Conservation (phyloP, 2,888 invertebrate genomes). For the Caenorhabditis macrosperma region DNA sequence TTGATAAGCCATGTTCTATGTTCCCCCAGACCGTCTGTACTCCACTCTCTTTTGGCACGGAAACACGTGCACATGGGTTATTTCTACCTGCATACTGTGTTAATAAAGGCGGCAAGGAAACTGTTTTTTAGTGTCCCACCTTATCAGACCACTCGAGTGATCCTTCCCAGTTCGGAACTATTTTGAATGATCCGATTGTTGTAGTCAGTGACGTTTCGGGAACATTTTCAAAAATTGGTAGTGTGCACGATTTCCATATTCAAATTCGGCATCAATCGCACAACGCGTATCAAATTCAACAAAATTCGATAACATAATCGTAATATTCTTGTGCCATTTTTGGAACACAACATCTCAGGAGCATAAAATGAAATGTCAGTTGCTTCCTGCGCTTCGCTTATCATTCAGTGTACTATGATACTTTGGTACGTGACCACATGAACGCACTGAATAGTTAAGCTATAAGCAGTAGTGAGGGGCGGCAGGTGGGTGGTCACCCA, state of each 20-base stretch:
- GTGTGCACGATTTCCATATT: constrained; percentile 4
- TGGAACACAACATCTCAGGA: no score
- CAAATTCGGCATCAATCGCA: constrained; percentile 9
- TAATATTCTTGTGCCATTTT: no score
- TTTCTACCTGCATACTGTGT: no score
- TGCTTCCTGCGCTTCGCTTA: constrained; percentile 23
- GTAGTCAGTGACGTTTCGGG: background rate
- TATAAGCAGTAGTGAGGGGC: background rate
- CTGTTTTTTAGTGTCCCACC: background rate
- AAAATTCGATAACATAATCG: no score
- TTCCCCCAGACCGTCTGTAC: constrained; percentile 10
- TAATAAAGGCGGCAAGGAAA: no score
- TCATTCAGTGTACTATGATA: constrained; percentile 52
- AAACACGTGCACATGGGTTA: no score
- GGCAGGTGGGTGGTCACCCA: background rate
- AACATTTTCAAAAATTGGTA: constrained; percentile 24
- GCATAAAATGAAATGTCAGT: no score
- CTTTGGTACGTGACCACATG: constrained; percentile 22
- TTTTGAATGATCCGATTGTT: background rate
- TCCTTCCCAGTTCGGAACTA: background rate
- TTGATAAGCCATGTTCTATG: constrained; percentile 27
- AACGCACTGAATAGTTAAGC: constrained; percentile 1
- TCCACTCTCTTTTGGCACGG: background rate
- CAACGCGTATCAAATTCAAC: background rate
- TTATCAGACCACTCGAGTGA: background rate